Percentiles rank a stretch among this genome's conserved stretches.
phyloP scores from a whole-genome alignment of 2,797 vertebrate genomes.

The Loris lydekkerianus region DNA sequence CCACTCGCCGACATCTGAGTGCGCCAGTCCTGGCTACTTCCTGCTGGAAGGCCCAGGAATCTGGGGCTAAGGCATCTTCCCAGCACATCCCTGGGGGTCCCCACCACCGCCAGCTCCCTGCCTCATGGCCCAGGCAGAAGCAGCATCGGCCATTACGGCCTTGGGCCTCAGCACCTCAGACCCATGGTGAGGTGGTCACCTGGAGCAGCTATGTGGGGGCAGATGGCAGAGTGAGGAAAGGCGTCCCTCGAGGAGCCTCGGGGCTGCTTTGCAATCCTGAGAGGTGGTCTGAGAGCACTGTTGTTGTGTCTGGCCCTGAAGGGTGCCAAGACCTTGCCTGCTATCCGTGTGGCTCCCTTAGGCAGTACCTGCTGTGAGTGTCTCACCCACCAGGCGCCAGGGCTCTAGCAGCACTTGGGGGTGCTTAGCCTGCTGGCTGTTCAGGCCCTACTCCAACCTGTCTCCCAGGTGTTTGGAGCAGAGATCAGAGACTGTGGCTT shows the following conservation, averaged over 20 bases:
- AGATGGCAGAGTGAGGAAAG: not conserved
- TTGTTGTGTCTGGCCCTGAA: not conserved
- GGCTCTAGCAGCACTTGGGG: not conserved
- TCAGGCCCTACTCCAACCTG: not conserved
- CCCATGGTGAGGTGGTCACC: slow-evolving; percentile 65
- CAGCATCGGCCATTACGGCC: not conserved
- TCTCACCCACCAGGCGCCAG: accelerated
- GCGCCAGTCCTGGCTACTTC: slow-evolving; percentile 5
- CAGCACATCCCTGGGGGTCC: not conserved
- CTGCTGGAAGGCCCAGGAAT: not conserved
- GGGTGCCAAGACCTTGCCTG: not conserved
- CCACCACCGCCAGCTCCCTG: not conserved
- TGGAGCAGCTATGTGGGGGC: not conserved
- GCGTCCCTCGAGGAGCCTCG: not conserved
- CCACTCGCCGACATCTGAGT: not conserved
- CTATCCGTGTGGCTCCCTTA: not conserved
- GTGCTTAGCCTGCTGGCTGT: not conserved
- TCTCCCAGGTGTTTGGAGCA: not conserved
- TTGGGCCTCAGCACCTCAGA: not conserved
- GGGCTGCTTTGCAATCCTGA: not conserved
- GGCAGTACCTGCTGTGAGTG: accelerated
- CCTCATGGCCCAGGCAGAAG: slow-evolving; percentile 64
- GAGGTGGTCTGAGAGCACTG: not conserved
- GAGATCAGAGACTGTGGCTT: not conserved
- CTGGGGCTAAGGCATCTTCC: not conserved